A percentile compares a stretch with the other conserved stretches of the same genome.
Conservation (phyloP, 2,113 vertebrate species). For the Desmodus rotundus region DNA sequence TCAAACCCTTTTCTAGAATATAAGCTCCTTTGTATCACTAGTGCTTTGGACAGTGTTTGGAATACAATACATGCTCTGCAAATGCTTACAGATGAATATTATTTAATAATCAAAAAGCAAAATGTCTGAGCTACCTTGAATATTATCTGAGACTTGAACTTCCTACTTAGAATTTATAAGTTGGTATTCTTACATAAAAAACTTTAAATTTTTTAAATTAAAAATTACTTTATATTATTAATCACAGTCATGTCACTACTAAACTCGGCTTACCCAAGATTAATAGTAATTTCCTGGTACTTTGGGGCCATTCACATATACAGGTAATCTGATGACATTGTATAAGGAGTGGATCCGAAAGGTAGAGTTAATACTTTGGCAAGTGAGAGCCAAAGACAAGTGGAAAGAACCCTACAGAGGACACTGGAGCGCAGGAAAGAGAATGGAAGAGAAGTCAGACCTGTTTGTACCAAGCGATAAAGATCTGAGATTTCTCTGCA, state of each 20-base stretch:
- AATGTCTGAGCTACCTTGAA: neutral
- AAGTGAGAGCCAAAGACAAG: conserved; percentile 13
- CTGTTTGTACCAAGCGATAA: neutral
- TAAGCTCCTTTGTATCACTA: neutral
- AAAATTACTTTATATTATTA: neutral
- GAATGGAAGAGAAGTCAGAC: neutral
- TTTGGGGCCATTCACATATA: neutral
- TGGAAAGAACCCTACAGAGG: neutral
- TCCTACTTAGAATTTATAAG: conserved; percentile 1
- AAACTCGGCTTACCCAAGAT: conserved; percentile 18
- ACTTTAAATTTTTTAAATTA: neutral
- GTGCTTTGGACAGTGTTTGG: neutral
- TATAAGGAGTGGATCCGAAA: neutral
- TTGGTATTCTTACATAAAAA: conserved; percentile 11
- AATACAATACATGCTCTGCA: neutral
- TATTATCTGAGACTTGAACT: neutral
- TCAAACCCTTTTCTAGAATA: neutral
- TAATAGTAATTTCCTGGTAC: conserved; percentile 30
- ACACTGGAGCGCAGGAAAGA: neutral
- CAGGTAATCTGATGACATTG: neutral
- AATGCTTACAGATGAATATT: neutral
- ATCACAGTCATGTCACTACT: neutral
- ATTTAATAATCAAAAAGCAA: conserved; percentile 23
- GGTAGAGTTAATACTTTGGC: neutral
- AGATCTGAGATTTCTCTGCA: conserved; percentile 9